These are phyloP conservation scores for Cettia cetti DNA, from an alignment of 2,113 vertebrate species.

Conservation along the genomic window DNA sequence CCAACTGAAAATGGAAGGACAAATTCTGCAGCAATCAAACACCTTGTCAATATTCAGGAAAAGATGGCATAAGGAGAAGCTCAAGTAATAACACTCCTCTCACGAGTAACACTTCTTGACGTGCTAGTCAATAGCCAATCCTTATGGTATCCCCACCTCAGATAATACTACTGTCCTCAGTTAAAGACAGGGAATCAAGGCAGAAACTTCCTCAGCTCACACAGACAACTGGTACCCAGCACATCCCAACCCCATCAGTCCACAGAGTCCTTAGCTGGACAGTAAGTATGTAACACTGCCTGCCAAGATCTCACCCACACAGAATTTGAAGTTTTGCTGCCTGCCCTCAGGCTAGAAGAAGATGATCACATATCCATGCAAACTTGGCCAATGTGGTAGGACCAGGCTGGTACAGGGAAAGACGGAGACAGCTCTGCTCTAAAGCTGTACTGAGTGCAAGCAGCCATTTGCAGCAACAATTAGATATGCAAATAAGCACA, in stretches of 20 bases:
- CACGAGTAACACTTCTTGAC: not conserved
- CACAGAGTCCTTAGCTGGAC: not conserved
- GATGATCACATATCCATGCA: not conserved
- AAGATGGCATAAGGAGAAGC: not conserved
- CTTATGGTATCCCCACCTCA: not conserved
- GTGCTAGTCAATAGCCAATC: not conserved
- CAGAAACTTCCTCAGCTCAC: not conserved
- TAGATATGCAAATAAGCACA: slow-evolving; percentile 38
- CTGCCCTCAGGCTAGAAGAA: not conserved
- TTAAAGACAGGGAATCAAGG: not conserved
- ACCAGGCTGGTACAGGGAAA: not conserved
- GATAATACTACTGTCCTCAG: not conserved
- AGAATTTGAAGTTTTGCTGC: not conserved
- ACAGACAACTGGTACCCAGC: not conserved
- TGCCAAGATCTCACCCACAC: not conserved
- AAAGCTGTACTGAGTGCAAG: not conserved
- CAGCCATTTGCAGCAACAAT: not conserved
- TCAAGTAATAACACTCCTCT: not conserved
- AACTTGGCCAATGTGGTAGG: not conserved
- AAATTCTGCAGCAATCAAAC: not conserved
- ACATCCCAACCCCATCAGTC: not conserved
- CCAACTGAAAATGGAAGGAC: not conserved
- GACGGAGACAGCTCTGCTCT: not conserved
- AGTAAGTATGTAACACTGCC: fast-evolving
- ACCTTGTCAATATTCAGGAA: not conserved